Evolutionary conservation across 2,797 vertebrate genomes (phyloP).

Genomic region (Cossypha heuglini): DNA sequence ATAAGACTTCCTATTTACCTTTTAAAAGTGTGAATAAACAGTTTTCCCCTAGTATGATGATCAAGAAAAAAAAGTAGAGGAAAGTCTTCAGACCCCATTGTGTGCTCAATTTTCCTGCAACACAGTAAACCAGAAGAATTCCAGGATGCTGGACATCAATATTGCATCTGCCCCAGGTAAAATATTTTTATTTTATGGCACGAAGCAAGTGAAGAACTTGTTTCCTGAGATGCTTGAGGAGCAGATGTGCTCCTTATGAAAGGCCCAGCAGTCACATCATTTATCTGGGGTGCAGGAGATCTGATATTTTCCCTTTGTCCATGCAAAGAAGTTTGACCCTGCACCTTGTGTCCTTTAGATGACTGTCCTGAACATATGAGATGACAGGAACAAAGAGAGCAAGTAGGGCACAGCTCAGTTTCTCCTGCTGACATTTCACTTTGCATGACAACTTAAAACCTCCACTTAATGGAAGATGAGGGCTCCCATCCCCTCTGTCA

Average conservation of each 20-base stretch:
- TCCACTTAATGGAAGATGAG: neutral
- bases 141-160: neutral
- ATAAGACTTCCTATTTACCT: neutral
- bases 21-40: neutral
- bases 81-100: neutral
- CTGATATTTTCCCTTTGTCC: neutral
- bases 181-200: neutral
- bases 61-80: neutral
- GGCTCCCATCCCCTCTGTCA: neutral
- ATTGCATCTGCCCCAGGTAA: neutral
- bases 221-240: neutral
- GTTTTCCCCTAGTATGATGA: neutral
- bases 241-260: neutral
- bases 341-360: constrained; percentile 5
- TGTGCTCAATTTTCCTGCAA: neutral
- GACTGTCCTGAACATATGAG: neutral
- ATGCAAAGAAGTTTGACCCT: constrained; percentile 27
- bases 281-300: neutral
- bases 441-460: constrained; percentile 31
- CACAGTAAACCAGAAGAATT: neutral
- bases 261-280: neutral
- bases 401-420: constrained; percentile 20
- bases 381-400: neutral
- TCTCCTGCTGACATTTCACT: constrained; percentile 30
- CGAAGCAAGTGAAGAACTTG: neutral